Evolutionary conservation across 2,797 vertebrate genomes (phyloP).

Genomic region (Delichon dasypus): DNA sequence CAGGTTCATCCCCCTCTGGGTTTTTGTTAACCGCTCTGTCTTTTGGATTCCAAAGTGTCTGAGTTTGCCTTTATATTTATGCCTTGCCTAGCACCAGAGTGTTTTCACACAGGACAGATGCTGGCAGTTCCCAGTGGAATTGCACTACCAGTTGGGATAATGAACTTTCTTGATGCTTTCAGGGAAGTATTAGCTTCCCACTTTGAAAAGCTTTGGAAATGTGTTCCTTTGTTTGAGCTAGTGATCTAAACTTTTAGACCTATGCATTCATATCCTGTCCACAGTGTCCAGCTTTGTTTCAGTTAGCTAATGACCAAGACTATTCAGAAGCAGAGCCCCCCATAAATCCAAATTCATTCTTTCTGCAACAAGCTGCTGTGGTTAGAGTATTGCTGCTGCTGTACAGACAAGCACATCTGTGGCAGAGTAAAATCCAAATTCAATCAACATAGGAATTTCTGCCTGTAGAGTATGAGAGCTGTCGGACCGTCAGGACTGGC

Average conservation of each 20-base stretch:
- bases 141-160: conserved; percentile 11
- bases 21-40: conserved; percentile 42
- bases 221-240: conserved; percentile 25
- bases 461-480: background rate
- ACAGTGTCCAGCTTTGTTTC: background rate
- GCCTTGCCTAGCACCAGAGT: background rate
- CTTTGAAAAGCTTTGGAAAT: conserved; percentile 24
- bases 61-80: background rate
- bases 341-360: background rate
- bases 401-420: background rate
- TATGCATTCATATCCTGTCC: background rate
- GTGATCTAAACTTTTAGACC: background rate
- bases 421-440: background rate
- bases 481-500: background rate
- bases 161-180: conserved; percentile 35
- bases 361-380: background rate
- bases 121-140: conserved; percentile 13
- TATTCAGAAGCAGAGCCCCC: background rate
- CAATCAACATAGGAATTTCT: background rate
- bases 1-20: conserved; percentile 30
- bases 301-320: background rate
- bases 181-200: conserved; percentile 23
- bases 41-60: conserved; percentile 10
- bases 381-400: background rate
- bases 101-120: background rate